Evolutionary conservation across 1,140 invertebrate genomes (phyloP).

Genomic region (Saxidomus purpurata): DNA sequence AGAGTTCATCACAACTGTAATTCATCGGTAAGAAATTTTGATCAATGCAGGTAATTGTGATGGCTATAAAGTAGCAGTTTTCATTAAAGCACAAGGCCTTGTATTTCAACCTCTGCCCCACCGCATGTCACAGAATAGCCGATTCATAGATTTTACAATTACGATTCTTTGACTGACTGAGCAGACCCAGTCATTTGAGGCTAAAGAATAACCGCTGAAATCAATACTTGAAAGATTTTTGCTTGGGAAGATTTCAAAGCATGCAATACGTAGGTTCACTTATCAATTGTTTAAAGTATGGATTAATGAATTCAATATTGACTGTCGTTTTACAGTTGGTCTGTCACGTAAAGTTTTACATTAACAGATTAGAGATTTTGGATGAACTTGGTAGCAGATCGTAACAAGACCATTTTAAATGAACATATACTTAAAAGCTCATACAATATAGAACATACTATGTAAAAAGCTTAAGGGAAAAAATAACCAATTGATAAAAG

Average conservation of each 20-base stretch:
- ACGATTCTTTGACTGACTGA: not conserved
- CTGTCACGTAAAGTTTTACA: too few species aligned
- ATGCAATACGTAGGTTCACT: not conserved
- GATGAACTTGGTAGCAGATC: too few species aligned
- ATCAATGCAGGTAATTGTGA: not conserved
- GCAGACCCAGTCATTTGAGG: not conserved
- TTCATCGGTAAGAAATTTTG: not conserved
- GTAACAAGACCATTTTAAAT: too few species aligned
- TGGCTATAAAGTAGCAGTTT: not conserved
- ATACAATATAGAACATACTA: too few species aligned
- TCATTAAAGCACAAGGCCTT: not conserved
- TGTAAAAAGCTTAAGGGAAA: too few species aligned
- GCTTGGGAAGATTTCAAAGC: not conserved
- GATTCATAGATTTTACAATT: constrained; percentile 2
- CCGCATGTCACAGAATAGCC: not conserved
- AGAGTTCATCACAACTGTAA: too few species aligned
- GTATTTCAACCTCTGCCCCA: not conserved
- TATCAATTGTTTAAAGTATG: not conserved
- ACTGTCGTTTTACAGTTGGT: not conserved
- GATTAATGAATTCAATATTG: not conserved
- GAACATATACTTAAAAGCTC: too few species aligned
- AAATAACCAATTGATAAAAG: too few species aligned
- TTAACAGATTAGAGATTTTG: too few species aligned
- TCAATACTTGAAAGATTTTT: constrained; percentile 2
- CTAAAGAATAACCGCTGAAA: not conserved